Conservation (phyloP, 2,888 invertebrate genomes). For the Amphipoea oculea region DNA sequence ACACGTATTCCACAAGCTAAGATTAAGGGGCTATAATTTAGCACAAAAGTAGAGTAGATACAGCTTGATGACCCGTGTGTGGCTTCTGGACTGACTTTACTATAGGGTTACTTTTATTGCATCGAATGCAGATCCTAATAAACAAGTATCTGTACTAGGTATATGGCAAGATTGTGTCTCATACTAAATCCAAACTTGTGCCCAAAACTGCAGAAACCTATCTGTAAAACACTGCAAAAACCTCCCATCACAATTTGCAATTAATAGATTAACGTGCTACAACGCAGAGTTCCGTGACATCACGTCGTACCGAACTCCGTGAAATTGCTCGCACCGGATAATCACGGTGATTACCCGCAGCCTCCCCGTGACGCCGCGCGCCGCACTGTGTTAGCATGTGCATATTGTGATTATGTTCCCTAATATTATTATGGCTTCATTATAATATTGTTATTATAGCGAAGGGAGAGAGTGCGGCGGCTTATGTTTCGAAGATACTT, state of each 20-base stretch:
- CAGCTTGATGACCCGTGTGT: neutral
- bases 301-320: constrained; percentile 1
- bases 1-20: neutral
- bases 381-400: constrained; percentile 22
- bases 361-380: constrained; percentile 15
- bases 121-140: neutral
- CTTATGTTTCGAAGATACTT: neutral
- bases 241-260: neutral
- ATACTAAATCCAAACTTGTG: neutral
- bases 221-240: neutral
- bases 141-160: neutral
- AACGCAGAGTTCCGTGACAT: constrained; percentile 4
- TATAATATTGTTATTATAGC: constrained; percentile 14
- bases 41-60: neutral
- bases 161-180: neutral
- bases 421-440: constrained; percentile 36
- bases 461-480: neutral
- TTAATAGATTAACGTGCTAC: neutral
- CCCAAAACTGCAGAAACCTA: neutral
- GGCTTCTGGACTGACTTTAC: neutral
- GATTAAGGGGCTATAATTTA: neutral
- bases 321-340: constrained; percentile 5
- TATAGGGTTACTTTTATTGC: neutral
- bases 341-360: constrained; percentile 21
- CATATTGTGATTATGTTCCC: constrained; percentile 10